Evolutionary conservation across 2,113 vertebrate species (phyloP).

Genomic region (Hypomesus transpacificus): DNA sequence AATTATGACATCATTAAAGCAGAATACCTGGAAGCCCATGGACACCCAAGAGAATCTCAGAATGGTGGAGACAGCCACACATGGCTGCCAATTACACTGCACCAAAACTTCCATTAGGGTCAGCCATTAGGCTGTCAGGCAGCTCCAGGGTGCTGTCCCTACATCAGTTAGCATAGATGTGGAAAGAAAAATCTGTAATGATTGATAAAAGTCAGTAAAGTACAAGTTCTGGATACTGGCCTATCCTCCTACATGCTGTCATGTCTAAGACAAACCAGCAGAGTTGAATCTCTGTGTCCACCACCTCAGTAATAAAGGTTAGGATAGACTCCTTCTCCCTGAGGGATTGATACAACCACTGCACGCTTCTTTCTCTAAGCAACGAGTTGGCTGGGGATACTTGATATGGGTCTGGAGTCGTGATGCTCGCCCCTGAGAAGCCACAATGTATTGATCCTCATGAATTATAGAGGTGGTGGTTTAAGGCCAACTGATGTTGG

Average conservation of each 20-base stretch:
- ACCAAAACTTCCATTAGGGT: slow-evolving; percentile 64
- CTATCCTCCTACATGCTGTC: no score
- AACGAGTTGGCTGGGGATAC: slow-evolving; percentile 48
- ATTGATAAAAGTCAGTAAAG: no score
- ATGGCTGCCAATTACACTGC: slow-evolving; percentile 65
- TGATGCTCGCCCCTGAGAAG: slow-evolving; percentile 53
- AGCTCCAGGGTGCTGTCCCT: slow-evolving; percentile 41
- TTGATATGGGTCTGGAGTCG: slow-evolving; percentile 54
- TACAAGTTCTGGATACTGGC: no score
- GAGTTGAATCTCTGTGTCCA: neutral
- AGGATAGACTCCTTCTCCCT: slow-evolving; percentile 17
- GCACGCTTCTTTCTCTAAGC: slow-evolving; percentile 53
- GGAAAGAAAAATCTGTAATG: no score
- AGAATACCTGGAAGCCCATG: slow-evolving; percentile 53
- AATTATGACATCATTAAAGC: slow-evolving; percentile 68
- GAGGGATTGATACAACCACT: slow-evolving; percentile 49
- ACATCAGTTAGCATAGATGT: slow-evolving; percentile 31
- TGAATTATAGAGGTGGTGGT: slow-evolving; percentile 63
- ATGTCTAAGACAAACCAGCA: no score
- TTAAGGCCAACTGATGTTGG: slow-evolving; percentile 52
- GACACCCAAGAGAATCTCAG: slow-evolving; percentile 42
- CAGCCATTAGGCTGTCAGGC: slow-evolving; percentile 56
- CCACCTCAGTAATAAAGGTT: neutral
- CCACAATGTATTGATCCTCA: slow-evolving; percentile 67
- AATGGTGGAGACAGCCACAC: slow-evolving; percentile 44